Evolutionary conservation across 1,140 invertebrate genomes (phyloP), one percentile per base, ranked within the genome.

Genomic region (Leptinotarsa undecemlineata): DNA sequence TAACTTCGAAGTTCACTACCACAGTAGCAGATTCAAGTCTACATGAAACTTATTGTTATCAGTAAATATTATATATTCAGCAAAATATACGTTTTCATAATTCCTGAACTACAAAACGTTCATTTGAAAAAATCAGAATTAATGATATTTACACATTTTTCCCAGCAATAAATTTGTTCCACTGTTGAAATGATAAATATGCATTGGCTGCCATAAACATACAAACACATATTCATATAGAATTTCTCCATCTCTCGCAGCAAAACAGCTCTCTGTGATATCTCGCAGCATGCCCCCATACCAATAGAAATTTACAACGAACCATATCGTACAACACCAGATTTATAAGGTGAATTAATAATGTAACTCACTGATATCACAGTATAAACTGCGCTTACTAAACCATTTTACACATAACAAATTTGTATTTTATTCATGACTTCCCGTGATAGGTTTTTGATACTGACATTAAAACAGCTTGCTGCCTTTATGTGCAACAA

Each of bases 361-460:
- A 78, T 74, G 74, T 74, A 63, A 72, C 75, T 73, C 75, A 70
- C 70, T 69, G 67, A 74, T 74, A 75, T 73, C 70, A 67, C 48
- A 57, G 60, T 71, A 69, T 23, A 61, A 73, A 66, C 21, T 33
- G 47, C 68, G 70, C 66, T 74, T 73, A 74, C 72, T 64, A 66
- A 74, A 69, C 68, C 42, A 69, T 71, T 79, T 76, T 75, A 79
- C 76, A 79, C 76, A 71, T 79, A 79, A 79, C 76, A 77, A 79
- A 79, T 79, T 76, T 79, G 76, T 77, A 77, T 79, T 79, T 79
- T 79, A 79, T 79, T 79, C 78, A 79, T 79, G 76, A 79, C 74
- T 57, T 57, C 76, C 74, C 77, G 73, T 77, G 73, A 76, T 77
- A 77, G 76, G 71, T 76, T 72, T 79, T 77, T 79, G 76, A 79